These are phyloP conservation scores for Drosophila stalkeri DNA, from an alignment of 2,888 invertebrate species.

Conservation along the genomic window DNA sequence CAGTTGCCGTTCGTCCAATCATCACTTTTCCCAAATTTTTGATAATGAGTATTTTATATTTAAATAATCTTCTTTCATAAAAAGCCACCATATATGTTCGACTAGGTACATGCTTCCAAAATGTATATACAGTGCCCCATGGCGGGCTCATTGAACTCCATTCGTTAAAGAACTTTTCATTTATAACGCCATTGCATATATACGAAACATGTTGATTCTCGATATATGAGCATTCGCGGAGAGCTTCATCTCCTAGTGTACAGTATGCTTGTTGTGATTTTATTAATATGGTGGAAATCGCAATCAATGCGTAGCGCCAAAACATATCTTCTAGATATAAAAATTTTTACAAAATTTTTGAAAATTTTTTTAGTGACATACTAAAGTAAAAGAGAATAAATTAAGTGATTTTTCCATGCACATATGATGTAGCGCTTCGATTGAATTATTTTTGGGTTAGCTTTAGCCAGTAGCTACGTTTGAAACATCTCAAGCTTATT, in stretches of 20 bases:
- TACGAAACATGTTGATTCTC: fast-evolving
- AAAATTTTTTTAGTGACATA: not conserved
- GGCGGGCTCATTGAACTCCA: not conserved
- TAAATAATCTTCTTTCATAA: not conserved
- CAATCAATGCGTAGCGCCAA: not conserved
- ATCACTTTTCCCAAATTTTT: not conserved
- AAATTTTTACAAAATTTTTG: not conserved
- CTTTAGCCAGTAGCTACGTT: too few relatives aligned
- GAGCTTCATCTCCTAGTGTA: fast-evolving
- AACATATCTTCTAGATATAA: not conserved
- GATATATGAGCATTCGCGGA: not conserved
- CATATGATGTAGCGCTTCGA: not conserved
- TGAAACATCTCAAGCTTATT: too few relatives aligned
- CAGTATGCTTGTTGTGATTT: not conserved
- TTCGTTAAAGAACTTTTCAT: fast-evolving
- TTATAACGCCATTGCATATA: not conserved
- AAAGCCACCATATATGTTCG: not conserved
- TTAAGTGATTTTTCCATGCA: not conserved
- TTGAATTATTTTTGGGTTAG: too few relatives aligned
- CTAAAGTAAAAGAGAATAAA: not conserved
- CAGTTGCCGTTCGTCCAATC: fast-evolving
- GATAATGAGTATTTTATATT: not conserved
- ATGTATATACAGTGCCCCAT: not conserved
- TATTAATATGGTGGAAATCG: not conserved
- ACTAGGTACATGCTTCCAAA: not conserved